phyloP scores from a whole-genome alignment of 2,888 invertebrate genomes.

The Luperina nickerlii region DNA sequence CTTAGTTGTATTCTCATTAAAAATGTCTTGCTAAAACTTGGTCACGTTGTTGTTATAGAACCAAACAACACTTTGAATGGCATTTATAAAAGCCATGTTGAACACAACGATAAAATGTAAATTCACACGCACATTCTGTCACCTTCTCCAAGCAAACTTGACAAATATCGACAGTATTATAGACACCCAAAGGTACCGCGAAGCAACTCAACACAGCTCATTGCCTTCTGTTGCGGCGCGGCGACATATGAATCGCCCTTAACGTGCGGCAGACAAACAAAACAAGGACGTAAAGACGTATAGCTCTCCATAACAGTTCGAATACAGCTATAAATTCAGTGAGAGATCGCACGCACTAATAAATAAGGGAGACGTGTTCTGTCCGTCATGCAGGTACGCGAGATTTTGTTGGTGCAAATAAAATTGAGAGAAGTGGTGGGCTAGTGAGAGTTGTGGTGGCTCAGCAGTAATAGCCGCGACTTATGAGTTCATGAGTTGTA shows the following conservation, averaged over 20 bases:
- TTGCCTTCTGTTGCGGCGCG: background rate
- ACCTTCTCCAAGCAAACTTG: constrained; percentile 5
- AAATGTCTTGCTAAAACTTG: background rate
- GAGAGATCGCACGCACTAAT: constrained; percentile 35
- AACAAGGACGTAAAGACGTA: constrained; percentile 50
- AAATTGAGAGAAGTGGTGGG: too few species aligned
- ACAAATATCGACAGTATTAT: constrained; percentile 45
- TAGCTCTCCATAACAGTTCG: constrained; percentile 20
- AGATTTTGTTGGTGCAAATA: constrained; percentile 19
- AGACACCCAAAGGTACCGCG: constrained; percentile 35
- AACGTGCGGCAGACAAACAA: constrained; percentile 16
- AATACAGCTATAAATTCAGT: constrained; percentile 50
- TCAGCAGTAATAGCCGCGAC: too few species aligned
- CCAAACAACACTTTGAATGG: background rate
- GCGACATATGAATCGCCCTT: constrained; percentile 56
- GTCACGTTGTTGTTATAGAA: background rate
- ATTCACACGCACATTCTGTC: background rate
- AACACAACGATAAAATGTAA: constrained; percentile 5
- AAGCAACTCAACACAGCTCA: background rate
- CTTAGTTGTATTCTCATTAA: background rate
- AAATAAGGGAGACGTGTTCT: constrained; percentile 44
- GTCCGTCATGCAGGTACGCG: constrained; percentile 18
- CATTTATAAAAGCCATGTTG: background rate
- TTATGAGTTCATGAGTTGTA: too few species aligned
- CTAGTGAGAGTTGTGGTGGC: too few species aligned